phyloP scores from a whole-genome alignment of 2,888 invertebrate genomes.

The Cybosia mesomella region DNA sequence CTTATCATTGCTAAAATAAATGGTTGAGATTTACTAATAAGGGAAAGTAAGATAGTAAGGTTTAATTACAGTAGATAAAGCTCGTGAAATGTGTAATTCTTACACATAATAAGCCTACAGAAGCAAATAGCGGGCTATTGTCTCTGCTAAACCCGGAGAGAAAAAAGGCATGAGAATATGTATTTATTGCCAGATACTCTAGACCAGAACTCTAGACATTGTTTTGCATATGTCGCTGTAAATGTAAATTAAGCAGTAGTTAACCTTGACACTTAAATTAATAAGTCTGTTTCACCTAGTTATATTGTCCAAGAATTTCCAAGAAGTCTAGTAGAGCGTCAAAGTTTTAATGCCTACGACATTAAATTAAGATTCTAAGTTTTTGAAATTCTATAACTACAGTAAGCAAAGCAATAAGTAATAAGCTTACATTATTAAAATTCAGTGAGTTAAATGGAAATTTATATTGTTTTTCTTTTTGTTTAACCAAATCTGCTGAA shows the following conservation, averaged over 20 bases:
- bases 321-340: background rate
- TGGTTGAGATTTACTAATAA: background rate
- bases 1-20: background rate
- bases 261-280: background rate
- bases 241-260: background rate
- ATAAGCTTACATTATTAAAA: no score
- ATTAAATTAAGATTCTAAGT: background rate
- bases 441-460: no score
- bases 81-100: no score
- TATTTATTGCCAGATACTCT: background rate
- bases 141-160: no score
- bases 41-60: no score
- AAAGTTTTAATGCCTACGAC: background rate
- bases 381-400: background rate
- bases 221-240: background rate
- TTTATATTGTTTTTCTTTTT: background rate
- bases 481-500: no score
- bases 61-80: no score
- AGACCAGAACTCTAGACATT: background rate
- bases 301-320: no score
- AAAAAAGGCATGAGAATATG: no score
- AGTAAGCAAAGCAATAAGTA: no score
- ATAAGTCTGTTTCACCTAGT: background rate
- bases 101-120: no score
- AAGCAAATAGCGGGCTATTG: no score